phyloP scores from a whole-genome alignment of 2,888 invertebrate species.

The Parnassius glacialis region DNA sequence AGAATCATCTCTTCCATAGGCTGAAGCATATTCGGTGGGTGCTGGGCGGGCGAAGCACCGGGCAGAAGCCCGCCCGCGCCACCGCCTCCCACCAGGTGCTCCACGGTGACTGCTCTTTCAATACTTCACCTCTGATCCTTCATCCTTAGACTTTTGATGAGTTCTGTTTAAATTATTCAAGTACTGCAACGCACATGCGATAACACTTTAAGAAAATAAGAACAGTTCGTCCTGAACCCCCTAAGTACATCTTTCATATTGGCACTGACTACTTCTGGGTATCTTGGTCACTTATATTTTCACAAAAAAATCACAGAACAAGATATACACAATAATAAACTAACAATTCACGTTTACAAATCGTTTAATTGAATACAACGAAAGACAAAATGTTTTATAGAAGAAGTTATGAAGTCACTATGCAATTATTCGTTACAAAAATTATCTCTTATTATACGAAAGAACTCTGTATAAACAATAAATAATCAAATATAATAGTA shows the following conservation, averaged over 20 bases:
- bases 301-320: slow-evolving; percentile 19
- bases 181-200: slow-evolving; percentile 65
- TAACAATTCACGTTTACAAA: slow-evolving; percentile 9
- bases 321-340: slow-evolving; percentile 7
- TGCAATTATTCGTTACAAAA: slow-evolving; percentile 30
- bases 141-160: slow-evolving; percentile 50
- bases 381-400: slow-evolving; percentile 26
- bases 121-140: slow-evolving; percentile 56
- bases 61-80: slow-evolving; percentile 85
- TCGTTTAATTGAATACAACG: slow-evolving; percentile 15
- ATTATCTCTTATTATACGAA: background rate
- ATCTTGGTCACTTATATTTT: slow-evolving; percentile 26
- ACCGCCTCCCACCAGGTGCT: slow-evolving; percentile 89
- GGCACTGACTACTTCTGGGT: slow-evolving; percentile 38
- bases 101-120: slow-evolving; percentile 78
- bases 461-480: background rate
- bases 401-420: slow-evolving; percentile 57
- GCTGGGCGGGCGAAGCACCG: slow-evolving; percentile 80
- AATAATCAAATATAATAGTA: background rate
- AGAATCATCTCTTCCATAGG: slow-evolving; percentile 86
- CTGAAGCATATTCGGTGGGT: slow-evolving; percentile 83
- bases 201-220: slow-evolving; percentile 59
- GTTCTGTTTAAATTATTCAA: slow-evolving; percentile 45
- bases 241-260: slow-evolving; percentile 62
- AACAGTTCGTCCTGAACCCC: slow-evolving; percentile 65